phyloP scores from a whole-genome alignment of 1,140 invertebrate genomes.

The Atta cephalotes region DNA sequence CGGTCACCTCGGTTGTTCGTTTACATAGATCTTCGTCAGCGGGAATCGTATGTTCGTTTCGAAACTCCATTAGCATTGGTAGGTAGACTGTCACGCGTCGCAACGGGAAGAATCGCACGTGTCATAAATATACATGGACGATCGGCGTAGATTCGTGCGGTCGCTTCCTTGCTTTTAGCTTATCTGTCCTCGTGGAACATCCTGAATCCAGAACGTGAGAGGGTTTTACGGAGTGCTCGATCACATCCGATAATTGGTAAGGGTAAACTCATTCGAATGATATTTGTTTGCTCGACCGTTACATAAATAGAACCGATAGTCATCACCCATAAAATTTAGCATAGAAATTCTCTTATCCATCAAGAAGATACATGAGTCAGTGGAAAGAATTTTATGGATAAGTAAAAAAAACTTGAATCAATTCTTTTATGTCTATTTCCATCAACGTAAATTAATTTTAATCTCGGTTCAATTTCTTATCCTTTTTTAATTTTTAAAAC shows the following conservation, averaged over 20 bases:
- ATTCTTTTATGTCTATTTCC: background rate
- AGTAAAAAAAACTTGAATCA: background rate
- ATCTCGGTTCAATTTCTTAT: too few relatives aligned
- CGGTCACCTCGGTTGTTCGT: constrained; percentile 44
- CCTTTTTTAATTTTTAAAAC: too few relatives aligned
- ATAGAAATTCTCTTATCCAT: constrained; percentile 29
- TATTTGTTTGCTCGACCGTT: constrained; percentile 74
- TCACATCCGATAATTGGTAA: constrained; percentile 73
- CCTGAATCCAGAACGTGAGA: constrained; percentile 55
- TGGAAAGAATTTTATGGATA: background rate
- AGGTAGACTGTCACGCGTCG: constrained; percentile 49
- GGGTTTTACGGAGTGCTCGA: constrained; percentile 55
- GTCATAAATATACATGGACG: constrained; percentile 75
- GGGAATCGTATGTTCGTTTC: constrained; percentile 41
- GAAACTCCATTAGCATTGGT: constrained; percentile 70
- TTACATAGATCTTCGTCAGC: constrained; percentile 61
- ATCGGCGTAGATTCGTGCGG: constrained; percentile 61
- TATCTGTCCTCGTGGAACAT: constrained; percentile 66
- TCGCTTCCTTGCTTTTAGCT: constrained; percentile 72
- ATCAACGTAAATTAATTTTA: too few relatives aligned
- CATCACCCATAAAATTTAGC: constrained; percentile 38
- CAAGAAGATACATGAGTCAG: background rate
- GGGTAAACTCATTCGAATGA: constrained; percentile 66
- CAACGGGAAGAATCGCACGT: constrained; percentile 68
- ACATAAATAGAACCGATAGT: constrained; percentile 69